These are phyloP conservation scores for Arctia plantaginis DNA, from an alignment of 2,888 invertebrate genomes.

Conservation along the genomic window DNA sequence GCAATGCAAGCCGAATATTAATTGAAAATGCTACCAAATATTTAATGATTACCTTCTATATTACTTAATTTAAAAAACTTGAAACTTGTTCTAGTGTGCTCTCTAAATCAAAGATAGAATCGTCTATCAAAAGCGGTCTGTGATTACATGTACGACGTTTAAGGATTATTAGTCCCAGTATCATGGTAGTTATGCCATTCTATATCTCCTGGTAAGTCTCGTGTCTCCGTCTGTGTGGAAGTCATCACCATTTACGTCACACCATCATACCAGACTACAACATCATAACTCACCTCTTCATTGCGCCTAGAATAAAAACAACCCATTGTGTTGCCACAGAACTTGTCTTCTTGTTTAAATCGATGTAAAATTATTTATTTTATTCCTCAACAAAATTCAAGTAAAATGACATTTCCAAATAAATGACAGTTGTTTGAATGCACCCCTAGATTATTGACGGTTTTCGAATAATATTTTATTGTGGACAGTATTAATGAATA, in stretches of 20 bases:
- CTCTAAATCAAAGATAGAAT: neutral
- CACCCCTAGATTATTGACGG: conserved; percentile 76
- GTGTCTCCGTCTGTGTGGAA: no score
- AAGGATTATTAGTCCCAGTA: neutral
- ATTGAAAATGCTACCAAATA: no score
- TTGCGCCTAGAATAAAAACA: conserved; percentile 72
- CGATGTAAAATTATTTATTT: conserved; percentile 61
- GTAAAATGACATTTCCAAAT: conserved; percentile 81
- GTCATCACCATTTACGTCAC: conserved; percentile 17
- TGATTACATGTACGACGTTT: neutral
- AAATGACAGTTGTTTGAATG: conserved; percentile 75
- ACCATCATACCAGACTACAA: neutral
- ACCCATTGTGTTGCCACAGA: conserved; percentile 70
- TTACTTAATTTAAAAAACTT: neutral
- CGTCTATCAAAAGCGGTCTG: neutral
- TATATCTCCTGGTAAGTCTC: no score
- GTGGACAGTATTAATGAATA: conserved; percentile 45
- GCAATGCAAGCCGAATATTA: no score
- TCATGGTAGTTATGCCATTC: neutral
- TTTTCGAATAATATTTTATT: conserved; percentile 60
- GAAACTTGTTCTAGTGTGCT: neutral
- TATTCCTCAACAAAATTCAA: conserved; percentile 67
- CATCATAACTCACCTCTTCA: conserved; percentile 65
- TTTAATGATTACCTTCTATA: neutral
- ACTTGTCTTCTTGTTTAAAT: conserved; percentile 41